Evolutionary conservation across 2,113 vertebrate genomes (phyloP).

Genomic region (Blennius ocellaris): DNA sequence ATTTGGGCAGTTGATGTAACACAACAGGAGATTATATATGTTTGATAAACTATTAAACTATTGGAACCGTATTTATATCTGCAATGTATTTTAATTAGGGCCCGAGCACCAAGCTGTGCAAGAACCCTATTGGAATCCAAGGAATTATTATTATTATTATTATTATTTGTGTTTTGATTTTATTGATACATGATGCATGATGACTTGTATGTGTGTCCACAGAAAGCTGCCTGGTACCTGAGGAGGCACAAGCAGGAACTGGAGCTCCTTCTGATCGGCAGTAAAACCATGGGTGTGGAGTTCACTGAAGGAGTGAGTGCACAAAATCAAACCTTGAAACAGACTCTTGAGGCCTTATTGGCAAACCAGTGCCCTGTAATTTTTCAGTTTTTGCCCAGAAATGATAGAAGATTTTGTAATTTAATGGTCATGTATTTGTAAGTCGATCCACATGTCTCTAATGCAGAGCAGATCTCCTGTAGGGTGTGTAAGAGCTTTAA

Average conservation of each 20-base stretch:
- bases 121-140: no score
- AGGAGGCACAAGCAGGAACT: conserved; percentile 89
- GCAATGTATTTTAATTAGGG: no score
- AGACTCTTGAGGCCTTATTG: not conserved
- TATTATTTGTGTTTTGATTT: no score
- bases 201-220: conserved; percentile 36
- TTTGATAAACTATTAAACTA: no score
- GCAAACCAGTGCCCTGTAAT: not conserved
- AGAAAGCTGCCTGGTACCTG: conserved; percentile 86
- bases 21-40: not conserved
- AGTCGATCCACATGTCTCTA: conserved; percentile 29
- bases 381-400: not conserved
- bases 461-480: conserved; percentile 43
- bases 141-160: no score
- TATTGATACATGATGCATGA: no score
- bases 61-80: no score
- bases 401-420: conserved; percentile 15
- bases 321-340: not conserved
- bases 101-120: no score
- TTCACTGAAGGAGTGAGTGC: conserved; percentile 89
- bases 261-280: conserved; percentile 87
- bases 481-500: conserved; percentile 15
- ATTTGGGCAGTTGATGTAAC: not conserved
- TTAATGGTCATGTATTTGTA: conserved; percentile 20
- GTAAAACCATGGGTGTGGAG: conserved; percentile 84